These are phyloP conservation scores for Sturnira hondurensis DNA, from an alignment of 2,113 vertebrate genomes.

Conservation along the genomic window DNA sequence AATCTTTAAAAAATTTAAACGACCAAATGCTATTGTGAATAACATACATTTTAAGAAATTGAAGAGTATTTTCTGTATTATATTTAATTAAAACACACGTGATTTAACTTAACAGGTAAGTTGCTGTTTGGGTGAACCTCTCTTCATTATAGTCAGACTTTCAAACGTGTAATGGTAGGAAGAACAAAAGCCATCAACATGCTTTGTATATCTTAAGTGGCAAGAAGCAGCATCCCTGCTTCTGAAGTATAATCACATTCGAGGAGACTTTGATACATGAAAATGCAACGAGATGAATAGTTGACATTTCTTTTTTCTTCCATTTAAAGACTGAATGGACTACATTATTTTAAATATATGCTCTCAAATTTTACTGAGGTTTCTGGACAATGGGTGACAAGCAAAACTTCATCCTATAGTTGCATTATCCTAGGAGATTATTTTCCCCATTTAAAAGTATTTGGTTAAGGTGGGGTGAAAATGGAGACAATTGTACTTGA, in stretches of 20 bases:
- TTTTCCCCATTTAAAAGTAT: not conserved
- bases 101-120: not conserved
- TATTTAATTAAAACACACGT: conserved; percentile 15
- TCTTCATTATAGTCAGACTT: conserved; percentile 6
- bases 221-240: not conserved
- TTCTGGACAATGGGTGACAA: conserved; percentile 40
- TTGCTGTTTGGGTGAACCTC: not conserved
- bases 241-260: conserved; percentile 54
- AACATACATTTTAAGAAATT: not conserved
- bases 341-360: conserved; percentile 15
- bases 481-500: too few relatives aligned
- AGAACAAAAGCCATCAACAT: conserved; percentile 29
- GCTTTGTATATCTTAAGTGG: not conserved
- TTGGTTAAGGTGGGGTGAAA: not conserved
- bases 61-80: not conserved
- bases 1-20: too few relatives aligned
- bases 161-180: not conserved
- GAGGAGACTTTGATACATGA: conserved; percentile 59
- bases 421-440: not conserved
- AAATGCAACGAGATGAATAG: conserved; percentile 48
- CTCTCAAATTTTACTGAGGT: not conserved
- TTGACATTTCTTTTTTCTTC: conserved; percentile 35
- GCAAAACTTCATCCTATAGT: conserved; percentile 16
- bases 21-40: not conserved
- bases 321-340: not conserved